phyloP scores from a whole-genome alignment of 2,888 invertebrate species.

The Orthonychiurus folsomi region DNA sequence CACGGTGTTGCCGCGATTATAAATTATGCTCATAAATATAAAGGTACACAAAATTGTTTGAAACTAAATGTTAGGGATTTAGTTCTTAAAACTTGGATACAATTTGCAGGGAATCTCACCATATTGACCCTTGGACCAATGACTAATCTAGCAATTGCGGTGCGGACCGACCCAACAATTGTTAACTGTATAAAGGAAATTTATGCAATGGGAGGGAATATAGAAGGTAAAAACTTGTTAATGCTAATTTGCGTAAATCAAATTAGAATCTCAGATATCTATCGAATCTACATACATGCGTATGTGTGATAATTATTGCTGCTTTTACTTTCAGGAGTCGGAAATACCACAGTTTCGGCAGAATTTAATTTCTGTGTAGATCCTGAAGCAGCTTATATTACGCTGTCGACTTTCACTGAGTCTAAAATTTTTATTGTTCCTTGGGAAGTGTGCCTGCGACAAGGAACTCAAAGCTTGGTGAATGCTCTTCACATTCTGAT shows the following conservation, averaged over 20 bases:
- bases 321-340: conserved; percentile 41
- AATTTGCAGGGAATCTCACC: conserved; percentile 33
- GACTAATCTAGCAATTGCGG: conserved; percentile 46
- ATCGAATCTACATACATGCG: too few relatives aligned
- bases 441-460: conserved; percentile 44
- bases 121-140: conserved; percentile 45
- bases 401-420: conserved; percentile 43
- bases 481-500: neutral
- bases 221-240: conserved; percentile 41
- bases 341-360: conserved; percentile 43
- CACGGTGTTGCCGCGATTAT: conserved; percentile 39
- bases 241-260: neutral
- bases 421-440: conserved; percentile 45
- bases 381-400: conserved; percentile 49
- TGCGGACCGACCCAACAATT: conserved; percentile 43
- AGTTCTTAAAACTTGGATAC: neutral
- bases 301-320: too few relatives aligned
- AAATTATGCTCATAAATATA: conserved; percentile 33
- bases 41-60: too few relatives aligned
- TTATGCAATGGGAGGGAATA: conserved; percentile 48
- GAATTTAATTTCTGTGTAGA: conserved; percentile 51
- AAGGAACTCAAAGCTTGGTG: neutral
- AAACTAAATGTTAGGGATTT: neutral
- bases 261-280: too few relatives aligned
- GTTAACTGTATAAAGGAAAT: conserved; percentile 43